Base-by-base conservation (phyloP, 2,888 invertebrate genomes). In the Eustalomyia histrio region DNA sequence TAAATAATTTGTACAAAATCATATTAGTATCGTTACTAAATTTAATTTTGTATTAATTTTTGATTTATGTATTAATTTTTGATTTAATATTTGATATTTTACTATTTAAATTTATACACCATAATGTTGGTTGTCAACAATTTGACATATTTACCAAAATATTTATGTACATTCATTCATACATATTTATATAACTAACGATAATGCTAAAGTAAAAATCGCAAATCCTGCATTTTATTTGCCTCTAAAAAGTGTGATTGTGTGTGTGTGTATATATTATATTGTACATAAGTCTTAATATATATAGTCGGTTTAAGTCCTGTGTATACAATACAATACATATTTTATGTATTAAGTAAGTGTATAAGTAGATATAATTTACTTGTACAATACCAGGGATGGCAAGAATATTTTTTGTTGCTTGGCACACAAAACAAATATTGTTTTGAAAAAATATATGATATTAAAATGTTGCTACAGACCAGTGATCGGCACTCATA, bases 181-280 rank as follows among this genome's bases (percentile, higher is more conserved):
- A 7, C 7, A 29, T 29, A 29, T 29, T 29, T 29, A 29, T 29
- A 6, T 29, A 24, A 21, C 5, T 6, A n/a, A 14, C 21, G 12
- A 67, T 29, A 12, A 52, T 64, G 0, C 2, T 6, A 29, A 52
- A 14, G 57, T 16, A n/a, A 47, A 75, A 68, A 68, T 61, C 18
- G 63, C 57, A 73, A 73, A 73, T 64, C 16, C 73, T 50, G 57
- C 64, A 57, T 18, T 64, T 64, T 73, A 35, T 55, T 55, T 63
- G 24, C 18, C 21, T 55, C 33, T 53, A 24, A 7, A 50, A 50
- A 17, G 21, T 63, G n/a, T n/a, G n/a, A n/a, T n/a, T n/a, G n/a
- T n/a, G n/a, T n/a, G n/a, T n/a, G n/a, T n/a, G 29, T 29, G 1
- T 29, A 7, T 29, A 29, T 29, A 29, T 29, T 4, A 29, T 24